phyloP scores from a whole-genome alignment of 2,888 invertebrate species.

The Cecidostiba fungosa region DNA sequence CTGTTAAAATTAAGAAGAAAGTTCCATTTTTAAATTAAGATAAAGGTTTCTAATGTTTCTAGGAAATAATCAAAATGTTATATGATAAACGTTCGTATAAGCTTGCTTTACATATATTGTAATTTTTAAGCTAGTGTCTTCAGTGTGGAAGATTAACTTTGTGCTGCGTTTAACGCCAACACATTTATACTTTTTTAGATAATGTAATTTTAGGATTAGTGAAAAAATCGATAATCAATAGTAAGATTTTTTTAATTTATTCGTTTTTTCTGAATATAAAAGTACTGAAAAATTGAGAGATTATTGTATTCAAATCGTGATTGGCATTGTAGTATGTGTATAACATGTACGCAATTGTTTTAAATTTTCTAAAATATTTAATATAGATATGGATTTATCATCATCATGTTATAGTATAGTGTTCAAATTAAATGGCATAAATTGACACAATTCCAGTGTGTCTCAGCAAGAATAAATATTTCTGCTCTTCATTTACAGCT shows the following conservation, averaged over 20 bases:
- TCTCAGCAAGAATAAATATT: background rate
- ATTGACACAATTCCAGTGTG: background rate
- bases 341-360: background rate
- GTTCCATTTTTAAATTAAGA: slow-evolving; percentile 1
- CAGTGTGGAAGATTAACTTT: background rate
- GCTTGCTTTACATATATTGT: background rate
- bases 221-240: background rate
- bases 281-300: background rate
- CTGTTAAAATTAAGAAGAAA: background rate
- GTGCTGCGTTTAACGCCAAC: background rate
- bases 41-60: background rate
- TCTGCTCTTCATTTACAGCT: background rate
- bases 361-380: background rate
- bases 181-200: background rate
- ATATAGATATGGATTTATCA: background rate
- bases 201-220: background rate
- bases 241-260: background rate
- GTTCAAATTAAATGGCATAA: background rate
- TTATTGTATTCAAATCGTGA: background rate
- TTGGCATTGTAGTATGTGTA: background rate
- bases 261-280: background rate
- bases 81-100: background rate
- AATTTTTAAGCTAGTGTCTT: background rate
- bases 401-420: background rate
- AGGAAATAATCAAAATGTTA: background rate